phyloP scores from a whole-genome alignment of 2,888 invertebrate species.

The Mesorhabditis spiculigera region DNA sequence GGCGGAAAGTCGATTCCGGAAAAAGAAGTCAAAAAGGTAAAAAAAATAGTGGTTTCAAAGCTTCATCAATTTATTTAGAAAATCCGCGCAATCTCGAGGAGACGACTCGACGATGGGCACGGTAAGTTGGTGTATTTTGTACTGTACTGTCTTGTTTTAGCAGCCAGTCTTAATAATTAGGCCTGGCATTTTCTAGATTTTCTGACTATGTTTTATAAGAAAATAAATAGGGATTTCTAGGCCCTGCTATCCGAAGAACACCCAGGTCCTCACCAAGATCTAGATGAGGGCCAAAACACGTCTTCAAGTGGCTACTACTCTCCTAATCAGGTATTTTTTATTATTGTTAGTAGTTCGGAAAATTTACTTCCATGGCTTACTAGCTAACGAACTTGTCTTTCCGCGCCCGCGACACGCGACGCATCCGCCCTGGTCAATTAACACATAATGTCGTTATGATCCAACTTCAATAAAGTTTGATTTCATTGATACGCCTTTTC shows the following conservation, averaged over 20 bases:
- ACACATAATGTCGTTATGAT: no score
- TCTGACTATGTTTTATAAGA: no score
- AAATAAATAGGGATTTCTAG: not conserved
- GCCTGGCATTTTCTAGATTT: no score
- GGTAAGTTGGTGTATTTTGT: not conserved
- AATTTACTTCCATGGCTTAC: not conserved
- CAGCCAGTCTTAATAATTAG: not conserved
- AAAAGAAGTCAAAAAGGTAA: conserved; percentile 1
- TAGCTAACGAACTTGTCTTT: no score
- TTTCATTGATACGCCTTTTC: not conserved
- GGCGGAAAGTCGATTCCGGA: not conserved
- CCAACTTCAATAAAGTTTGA: no score
- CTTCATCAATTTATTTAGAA: no score
- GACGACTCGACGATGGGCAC: not conserved
- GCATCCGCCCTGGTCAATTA: no score
- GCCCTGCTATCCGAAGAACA: not conserved
- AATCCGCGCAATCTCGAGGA: not conserved
- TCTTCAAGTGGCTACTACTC: conserved; percentile 1
- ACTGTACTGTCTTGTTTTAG: not conserved
- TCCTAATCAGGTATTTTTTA: not conserved
- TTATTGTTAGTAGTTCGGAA: not conserved
- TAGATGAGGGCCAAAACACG: not conserved
- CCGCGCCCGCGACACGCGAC: no score
- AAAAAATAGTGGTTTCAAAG: not conserved
- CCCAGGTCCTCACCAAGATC: not conserved